These are phyloP conservation scores for Salarias fasciatus DNA, from an alignment of 2,797 vertebrate species.

Conservation along the genomic window DNA sequence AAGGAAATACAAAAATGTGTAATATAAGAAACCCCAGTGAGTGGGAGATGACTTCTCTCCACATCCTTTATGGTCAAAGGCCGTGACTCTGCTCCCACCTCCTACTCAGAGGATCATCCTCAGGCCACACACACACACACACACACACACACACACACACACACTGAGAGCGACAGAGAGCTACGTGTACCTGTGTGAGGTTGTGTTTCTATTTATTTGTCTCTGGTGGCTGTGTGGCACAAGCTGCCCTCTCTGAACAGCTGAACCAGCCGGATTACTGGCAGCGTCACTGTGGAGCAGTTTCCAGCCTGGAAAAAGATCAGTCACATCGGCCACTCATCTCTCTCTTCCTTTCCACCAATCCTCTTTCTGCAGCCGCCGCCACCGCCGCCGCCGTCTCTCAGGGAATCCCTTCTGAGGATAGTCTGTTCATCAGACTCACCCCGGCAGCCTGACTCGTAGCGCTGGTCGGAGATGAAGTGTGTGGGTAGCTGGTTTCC, in stretches of 20 bases:
- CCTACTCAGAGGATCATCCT: constrained; percentile 52
- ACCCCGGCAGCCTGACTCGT: constrained; percentile 11
- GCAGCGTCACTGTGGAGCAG: constrained; percentile 42
- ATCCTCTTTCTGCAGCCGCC: too few relatives aligned
- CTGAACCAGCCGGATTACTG: constrained; percentile 64
- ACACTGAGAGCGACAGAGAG: constrained; percentile 38
- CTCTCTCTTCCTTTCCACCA: constrained; percentile 29
- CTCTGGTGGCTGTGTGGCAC: constrained; percentile 39
- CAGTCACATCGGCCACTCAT: constrained; percentile 55
- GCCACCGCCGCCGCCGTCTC: constrained; percentile 15
- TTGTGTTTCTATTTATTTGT: constrained; percentile 53
- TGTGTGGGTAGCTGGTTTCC: constrained; percentile 66
- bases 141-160: constrained; percentile 48
- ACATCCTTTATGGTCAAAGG: constrained; percentile 68
- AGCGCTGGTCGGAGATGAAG: constrained; percentile 18
- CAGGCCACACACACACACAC: constrained; percentile 60
- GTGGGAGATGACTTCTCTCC: constrained; percentile 42
- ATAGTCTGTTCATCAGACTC: constrained; percentile 27
- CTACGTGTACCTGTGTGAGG: constrained; percentile 43
- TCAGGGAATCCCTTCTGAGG: constrained; percentile 50
- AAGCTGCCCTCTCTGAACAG: constrained; percentile 48
- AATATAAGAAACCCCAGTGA: constrained; percentile 7
- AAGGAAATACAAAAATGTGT: too few relatives aligned
- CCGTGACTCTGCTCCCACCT: constrained; percentile 53
- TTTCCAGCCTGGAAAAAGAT: constrained; percentile 68